These are phyloP conservation scores for Drosophila kohkoa DNA, from an alignment of 1,140 invertebrate species.

Conservation along the genomic window DNA sequence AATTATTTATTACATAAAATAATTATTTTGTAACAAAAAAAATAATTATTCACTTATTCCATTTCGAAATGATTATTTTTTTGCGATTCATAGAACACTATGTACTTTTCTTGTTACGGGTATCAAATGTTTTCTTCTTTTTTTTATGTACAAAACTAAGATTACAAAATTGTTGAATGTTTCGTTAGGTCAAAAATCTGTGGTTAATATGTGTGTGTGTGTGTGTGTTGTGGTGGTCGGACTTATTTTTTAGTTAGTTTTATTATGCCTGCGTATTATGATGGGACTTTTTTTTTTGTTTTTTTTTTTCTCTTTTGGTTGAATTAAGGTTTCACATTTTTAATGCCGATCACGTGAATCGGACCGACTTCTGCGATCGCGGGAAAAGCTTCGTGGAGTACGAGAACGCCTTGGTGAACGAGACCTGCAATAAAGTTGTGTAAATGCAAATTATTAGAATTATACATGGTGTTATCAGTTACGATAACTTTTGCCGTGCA, in stretches of 20 bases:
- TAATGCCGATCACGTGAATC: conserved; percentile 63
- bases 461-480: background rate
- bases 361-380: conserved; percentile 60
- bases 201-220: background rate
- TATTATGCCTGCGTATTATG: conserved; percentile 6
- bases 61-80: conserved; percentile 7
- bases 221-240: conserved; percentile 1
- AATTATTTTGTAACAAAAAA: conserved; percentile 16
- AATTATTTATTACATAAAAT: conserved; percentile 21
- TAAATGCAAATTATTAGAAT: conserved; percentile 15
- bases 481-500: background rate
- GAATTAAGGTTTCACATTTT: conserved; percentile 25
- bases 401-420: conserved; percentile 63
- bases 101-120: conserved; percentile 4
- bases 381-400: conserved; percentile 61
- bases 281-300: background rate
- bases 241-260: conserved; percentile 11
- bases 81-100: conserved; percentile 3
- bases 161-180: conserved; percentile 11
- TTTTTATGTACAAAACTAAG: conserved; percentile 27
- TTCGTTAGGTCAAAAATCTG: conserved; percentile 15
- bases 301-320: conserved; percentile 3
- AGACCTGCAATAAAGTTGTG: conserved; percentile 53
- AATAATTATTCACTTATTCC: conserved; percentile 16
- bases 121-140: conserved; percentile 1